Evolutionary conservation across 1,140 invertebrate genomes (phyloP).

Genomic region (Drosophila nigrodunni): DNA sequence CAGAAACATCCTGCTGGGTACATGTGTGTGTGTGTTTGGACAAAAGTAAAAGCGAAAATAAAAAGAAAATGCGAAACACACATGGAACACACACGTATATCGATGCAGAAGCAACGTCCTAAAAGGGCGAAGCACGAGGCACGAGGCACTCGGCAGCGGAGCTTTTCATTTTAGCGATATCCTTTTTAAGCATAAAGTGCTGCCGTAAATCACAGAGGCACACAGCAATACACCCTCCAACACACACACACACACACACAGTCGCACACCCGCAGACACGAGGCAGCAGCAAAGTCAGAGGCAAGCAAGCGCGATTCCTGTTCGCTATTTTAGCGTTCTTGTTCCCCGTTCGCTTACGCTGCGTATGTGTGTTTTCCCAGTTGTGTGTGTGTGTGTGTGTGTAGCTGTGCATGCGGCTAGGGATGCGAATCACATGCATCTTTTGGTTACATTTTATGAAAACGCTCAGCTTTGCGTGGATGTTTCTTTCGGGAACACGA

Average conservation of each 20-base stretch:
- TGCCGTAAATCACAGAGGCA: constrained; percentile 81
- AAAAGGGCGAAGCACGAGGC: not conserved
- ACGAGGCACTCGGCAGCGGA: constrained; percentile 55
- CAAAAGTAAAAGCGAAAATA: constrained; percentile 80
- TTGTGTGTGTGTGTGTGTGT: constrained; percentile 22
- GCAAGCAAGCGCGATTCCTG: constrained; percentile 58
- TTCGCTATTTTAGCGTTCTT: constrained; percentile 46
- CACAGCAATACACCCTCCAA: constrained; percentile 28
- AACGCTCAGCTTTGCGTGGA: constrained; percentile 43
- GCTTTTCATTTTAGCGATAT: constrained; percentile 84
- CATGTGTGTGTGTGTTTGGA: constrained; percentile 43
- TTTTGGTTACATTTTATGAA: constrained; percentile 83
- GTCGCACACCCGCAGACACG: constrained; percentile 34
- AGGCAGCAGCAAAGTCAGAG: constrained; percentile 16
- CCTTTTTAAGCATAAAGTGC: constrained; percentile 83
- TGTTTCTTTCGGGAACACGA: constrained; percentile 62
- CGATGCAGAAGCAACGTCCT: constrained; percentile 4
- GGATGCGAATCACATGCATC: constrained; percentile 83
- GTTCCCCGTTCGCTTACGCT: constrained; percentile 18
- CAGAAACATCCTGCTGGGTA: constrained; percentile 65
- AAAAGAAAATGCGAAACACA: constrained; percentile 41
- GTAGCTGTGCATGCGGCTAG: constrained; percentile 39
- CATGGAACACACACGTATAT: constrained; percentile 17
- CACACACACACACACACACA: constrained; percentile 36
- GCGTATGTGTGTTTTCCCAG: constrained; percentile 9